These are phyloP conservation scores for Aphaenogaster floridana DNA, from an alignment of 1,140 invertebrate genomes.

Conservation along the genomic window DNA sequence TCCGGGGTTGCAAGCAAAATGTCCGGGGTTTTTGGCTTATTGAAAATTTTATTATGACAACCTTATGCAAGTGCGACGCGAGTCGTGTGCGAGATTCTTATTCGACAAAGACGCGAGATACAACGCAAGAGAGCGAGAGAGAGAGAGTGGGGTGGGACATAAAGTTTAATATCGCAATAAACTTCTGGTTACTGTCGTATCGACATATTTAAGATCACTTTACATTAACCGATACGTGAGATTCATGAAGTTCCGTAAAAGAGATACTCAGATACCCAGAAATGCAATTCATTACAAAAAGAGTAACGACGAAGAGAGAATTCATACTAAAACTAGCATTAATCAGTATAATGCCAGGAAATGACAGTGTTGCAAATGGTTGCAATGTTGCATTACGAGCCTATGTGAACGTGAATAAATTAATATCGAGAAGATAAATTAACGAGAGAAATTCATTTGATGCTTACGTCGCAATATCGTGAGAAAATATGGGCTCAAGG, in stretches of 20 bases:
- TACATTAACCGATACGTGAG: neutral
- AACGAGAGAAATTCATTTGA: neutral
- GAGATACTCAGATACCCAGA: no score
- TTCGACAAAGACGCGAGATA: neutral
- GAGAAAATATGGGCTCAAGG: neutral
- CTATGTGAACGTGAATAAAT: neutral
- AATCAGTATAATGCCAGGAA: neutral
- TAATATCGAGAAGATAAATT: neutral
- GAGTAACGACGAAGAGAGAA: neutral
- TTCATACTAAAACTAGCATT: neutral
- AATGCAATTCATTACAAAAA: neutral
- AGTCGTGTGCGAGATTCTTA: neutral
- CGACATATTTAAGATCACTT: neutral
- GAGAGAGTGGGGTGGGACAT: neutral
- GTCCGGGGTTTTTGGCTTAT: no score
- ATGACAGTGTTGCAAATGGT: neutral
- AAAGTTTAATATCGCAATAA: constrained; percentile 50
- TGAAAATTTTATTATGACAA: no score
- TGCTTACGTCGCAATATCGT: neutral
- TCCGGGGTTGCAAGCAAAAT: no score
- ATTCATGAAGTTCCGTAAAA: neutral
- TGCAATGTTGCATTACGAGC: neutral
- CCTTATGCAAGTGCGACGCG: neutral
- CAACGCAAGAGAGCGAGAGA: neutral
- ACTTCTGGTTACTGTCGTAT: neutral